A percentile compares a stretch with the other conserved stretches of the same genome.
Conservation (phyloP, 2,113 vertebrate species). For the Zeus faber region DNA sequence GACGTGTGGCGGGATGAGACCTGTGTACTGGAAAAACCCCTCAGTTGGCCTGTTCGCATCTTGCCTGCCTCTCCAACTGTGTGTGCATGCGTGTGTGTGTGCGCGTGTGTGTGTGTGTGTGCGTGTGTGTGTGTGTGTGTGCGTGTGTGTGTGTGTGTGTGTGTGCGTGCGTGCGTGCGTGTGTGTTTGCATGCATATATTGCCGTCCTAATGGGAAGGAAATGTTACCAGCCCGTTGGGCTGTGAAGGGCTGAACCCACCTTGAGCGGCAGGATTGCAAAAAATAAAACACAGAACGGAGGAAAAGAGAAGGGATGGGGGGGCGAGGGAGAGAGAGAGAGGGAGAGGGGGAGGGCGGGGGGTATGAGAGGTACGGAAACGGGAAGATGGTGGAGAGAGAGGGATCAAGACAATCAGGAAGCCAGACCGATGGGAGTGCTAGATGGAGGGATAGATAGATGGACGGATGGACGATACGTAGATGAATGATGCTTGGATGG, state of each 20-base stretch:
- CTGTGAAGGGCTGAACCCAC: slow-evolving; percentile 67
- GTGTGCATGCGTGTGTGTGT: not conserved
- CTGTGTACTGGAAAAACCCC: slow-evolving; percentile 60
- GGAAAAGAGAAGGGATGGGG: slow-evolving; percentile 18
- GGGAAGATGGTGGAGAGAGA: slow-evolving; percentile 11
- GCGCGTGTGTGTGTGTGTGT: not conserved
- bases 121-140: slow-evolving; percentile 15
- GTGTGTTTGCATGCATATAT: not conserved
- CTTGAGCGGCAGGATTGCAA: slow-evolving; percentile 44
- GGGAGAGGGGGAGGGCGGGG: slow-evolving; percentile 24
- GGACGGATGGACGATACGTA: not conserved
- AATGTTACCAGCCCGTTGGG: slow-evolving; percentile 58
- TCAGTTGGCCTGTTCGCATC: slow-evolving; percentile 38
- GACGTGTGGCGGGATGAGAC: slow-evolving; percentile 62
- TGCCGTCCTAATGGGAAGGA: slow-evolving; percentile 38
- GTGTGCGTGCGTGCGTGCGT: slow-evolving; percentile 13
- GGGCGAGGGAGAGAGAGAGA: not conserved
- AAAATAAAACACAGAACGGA: too few relatives aligned
- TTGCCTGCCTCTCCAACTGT: too few relatives aligned
- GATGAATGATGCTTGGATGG: too few relatives aligned
- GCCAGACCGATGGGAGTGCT: too few relatives aligned
- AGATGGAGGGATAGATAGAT: not conserved
- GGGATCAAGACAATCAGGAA: not conserved
- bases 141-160: slow-evolving; percentile 14
- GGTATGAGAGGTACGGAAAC: slow-evolving; percentile 20